Conservation (phyloP, 2,113 vertebrate species). For the Arenaria interpres region DNA sequence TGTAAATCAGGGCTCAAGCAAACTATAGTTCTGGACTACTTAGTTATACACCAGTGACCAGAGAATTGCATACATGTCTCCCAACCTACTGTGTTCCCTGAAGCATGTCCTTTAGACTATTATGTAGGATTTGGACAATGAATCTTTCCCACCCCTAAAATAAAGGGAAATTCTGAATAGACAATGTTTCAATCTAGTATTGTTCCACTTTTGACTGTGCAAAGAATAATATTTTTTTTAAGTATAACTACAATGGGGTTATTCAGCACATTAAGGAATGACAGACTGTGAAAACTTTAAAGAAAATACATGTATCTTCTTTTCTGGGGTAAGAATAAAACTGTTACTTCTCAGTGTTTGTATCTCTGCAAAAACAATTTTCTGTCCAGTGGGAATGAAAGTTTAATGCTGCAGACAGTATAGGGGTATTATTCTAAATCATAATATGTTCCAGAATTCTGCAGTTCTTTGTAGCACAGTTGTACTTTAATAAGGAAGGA, state of each 20-base stretch:
- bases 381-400: conserved; percentile 2
- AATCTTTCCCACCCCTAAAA: conserved; percentile 64
- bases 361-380: conserved; percentile 22
- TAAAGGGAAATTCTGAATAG: conserved; percentile 66
- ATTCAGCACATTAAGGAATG: conserved; percentile 68
- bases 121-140: conserved; percentile 70
- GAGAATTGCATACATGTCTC: conserved; percentile 60
- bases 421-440: conserved; percentile 8
- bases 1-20: conserved; percentile 52
- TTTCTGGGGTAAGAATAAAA: conserved; percentile 14
- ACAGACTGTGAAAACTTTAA: conserved; percentile 37
- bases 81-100: conserved; percentile 63
- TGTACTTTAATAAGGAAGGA: conserved; percentile 3
- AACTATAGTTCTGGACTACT: conserved; percentile 74
- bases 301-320: neutral
- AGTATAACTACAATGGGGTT: conserved; percentile 37
- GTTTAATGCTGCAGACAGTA: neutral
- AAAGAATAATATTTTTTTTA: conserved; percentile 68
- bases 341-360: neutral
- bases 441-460: neutral
- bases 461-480: neutral
- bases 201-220: conserved; percentile 61
- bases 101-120: conserved; percentile 73
- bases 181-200: conserved; percentile 77
- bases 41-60: conserved; percentile 77